phyloP scores from a whole-genome alignment of 2,113 vertebrate genomes.

The Murina feae region DNA sequence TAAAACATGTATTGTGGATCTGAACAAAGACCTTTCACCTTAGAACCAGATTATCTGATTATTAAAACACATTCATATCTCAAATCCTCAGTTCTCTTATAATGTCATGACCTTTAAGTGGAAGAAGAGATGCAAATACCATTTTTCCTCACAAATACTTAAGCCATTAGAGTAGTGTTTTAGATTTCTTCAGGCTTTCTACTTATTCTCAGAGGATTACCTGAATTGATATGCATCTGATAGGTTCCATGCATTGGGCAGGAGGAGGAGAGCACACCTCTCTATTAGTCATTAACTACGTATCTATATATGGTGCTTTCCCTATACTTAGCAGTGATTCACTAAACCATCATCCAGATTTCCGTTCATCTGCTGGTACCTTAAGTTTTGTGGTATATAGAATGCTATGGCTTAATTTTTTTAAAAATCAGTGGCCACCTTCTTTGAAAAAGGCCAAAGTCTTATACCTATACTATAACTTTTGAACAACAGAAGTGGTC shows the following conservation, averaged over 20 bases:
- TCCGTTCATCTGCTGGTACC: neutral
- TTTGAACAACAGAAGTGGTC: neutral
- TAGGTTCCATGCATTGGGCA: neutral
- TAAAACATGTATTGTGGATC: constrained; percentile 37
- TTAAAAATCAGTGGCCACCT: neutral
- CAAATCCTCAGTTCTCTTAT: constrained; percentile 46
- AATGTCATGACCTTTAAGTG: constrained; percentile 68
- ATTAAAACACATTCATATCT: constrained; percentile 57
- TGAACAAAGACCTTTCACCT: constrained; percentile 59
- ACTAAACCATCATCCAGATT: neutral
- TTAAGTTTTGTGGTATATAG: neutral
- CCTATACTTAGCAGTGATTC: neutral
- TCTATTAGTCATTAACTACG: constrained; percentile 23
- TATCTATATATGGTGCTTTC: neutral
- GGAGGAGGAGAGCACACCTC: constrained; percentile 17
- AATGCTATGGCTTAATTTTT: neutral
- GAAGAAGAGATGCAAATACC: constrained; percentile 61
- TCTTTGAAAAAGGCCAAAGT: neutral
- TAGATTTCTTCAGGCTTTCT: constrained; percentile 19
- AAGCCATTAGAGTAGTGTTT: constrained; percentile 7
- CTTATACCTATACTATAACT: neutral
- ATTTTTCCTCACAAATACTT: constrained; percentile 50
- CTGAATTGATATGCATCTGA: constrained; percentile 17
- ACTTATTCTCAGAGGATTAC: constrained; percentile 18
- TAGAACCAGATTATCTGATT: constrained; percentile 62